Conservation (phyloP, 2,797 vertebrate genomes). For the Gila robusta region DNA sequence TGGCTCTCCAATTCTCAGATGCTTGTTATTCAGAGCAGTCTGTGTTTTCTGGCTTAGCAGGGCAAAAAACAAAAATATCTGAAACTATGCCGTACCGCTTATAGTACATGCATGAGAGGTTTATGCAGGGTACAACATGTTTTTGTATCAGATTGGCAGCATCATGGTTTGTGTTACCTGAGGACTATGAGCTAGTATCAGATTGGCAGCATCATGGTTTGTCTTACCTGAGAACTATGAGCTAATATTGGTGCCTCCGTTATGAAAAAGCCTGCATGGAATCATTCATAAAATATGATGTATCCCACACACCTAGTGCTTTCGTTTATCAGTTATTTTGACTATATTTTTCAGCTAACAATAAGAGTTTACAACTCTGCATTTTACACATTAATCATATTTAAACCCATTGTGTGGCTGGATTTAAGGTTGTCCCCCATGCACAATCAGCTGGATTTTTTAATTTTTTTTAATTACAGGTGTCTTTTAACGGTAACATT, state of each 20-base stretch:
- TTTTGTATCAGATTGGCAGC: slow-evolving; percentile 18
- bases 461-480: too few species aligned
- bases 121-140: slow-evolving; percentile 19
- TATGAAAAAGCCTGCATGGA: background rate
- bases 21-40: slow-evolving; percentile 60
- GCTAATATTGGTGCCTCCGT: background rate
- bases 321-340: background rate
- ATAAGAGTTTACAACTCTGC: background rate
- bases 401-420: background rate
- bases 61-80: slow-evolving; percentile 40
- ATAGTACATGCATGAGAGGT: slow-evolving; percentile 5
- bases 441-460: background rate
- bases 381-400: background rate
- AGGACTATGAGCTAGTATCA: background rate
- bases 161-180: background rate
- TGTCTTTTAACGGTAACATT: background rate
- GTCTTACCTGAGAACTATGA: background rate
- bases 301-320: background rate
- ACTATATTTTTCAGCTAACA: background rate
- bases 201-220: slow-evolving; percentile 6
- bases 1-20: slow-evolving; percentile 16
- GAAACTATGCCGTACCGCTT: slow-evolving; percentile 26
- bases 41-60: slow-evolving; percentile 43
- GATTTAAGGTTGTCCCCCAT: background rate
- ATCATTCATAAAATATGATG: background rate